Base-by-base conservation (phyloP, 2,888 invertebrate species). In the Camponotus fellah region DNA sequence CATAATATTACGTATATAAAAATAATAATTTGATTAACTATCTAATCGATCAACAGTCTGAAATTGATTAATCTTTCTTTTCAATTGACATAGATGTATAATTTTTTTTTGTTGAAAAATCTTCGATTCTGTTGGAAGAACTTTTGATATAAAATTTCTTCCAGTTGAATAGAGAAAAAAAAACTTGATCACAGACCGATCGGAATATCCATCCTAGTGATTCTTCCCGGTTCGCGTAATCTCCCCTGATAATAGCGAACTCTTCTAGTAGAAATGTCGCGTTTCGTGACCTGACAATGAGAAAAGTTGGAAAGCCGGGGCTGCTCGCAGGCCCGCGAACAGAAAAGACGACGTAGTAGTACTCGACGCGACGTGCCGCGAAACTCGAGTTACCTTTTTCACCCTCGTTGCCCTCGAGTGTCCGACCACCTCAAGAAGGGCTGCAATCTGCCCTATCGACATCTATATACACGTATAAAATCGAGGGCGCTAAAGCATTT, bases 381-480 rank as follows among this genome's bases (percentile, higher is more conserved):
- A 37, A 88, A 90, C 89, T 89, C 89, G 88, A 90, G 91, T 91
- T 87, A 88, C 90, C 88, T 89, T 90, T 88, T 89, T 85, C 89
- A 86, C 88, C 89, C 86, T 79, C 80, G 60, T 79, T 66, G 58
- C 69, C 56, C 71, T 86, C 83, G 87, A 88, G 87, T 86, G 83
- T 62, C 68, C 66, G 82, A 53, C 53, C 60, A 60, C 86, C 86
- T 91, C 82, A 85, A 87, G 88, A 84, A 86, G 86, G 85, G 87
- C 86, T 88, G 83, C 89, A 92, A 92, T 93, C 94, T 94, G 94
- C 93, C 91, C 92, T 94, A 94, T 94, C 94, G 92, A 92, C 94
- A 94, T 94, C 94, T 93, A 81, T 86, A 85, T 56, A 71, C 17
- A 17, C 17, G 14, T 49, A 49, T 53, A 53, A 26, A 34, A 64